phyloP scores from a whole-genome alignment of 1,140 invertebrate species.

The Sarcophaga bullata region DNA sequence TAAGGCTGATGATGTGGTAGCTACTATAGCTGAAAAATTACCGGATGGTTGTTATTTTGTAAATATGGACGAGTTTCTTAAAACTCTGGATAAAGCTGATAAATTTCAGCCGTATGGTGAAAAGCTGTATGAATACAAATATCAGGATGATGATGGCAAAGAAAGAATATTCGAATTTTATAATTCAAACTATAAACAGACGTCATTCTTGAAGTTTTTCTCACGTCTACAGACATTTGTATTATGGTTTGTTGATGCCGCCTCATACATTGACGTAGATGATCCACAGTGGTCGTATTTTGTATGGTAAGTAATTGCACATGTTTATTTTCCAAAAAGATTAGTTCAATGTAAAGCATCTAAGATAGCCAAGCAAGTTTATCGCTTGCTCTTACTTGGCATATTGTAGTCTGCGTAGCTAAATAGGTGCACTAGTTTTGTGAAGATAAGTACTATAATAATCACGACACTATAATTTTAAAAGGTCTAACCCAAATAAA shows the following conservation, averaged over 20 bases:
- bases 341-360: neutral
- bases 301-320: slow-evolving; percentile 77
- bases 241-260: slow-evolving; percentile 95
- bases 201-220: slow-evolving; percentile 84
- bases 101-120: slow-evolving; percentile 64
- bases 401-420: no score
- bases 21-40: slow-evolving; percentile 73
- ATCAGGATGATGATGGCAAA: slow-evolving; percentile 66
- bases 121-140: slow-evolving; percentile 66
- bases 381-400: neutral
- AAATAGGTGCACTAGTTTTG: no score
- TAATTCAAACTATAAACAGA: slow-evolving; percentile 74
- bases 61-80: slow-evolving; percentile 63
- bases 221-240: slow-evolving; percentile 89
- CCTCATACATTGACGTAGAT: slow-evolving; percentile 90
- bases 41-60: slow-evolving; percentile 65
- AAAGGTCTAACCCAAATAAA: no score
- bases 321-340: neutral
- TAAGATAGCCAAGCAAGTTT: neutral
- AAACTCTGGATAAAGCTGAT: slow-evolving; percentile 62
- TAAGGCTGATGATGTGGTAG: slow-evolving; percentile 85
- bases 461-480: no score
- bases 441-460: no score
- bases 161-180: slow-evolving; percentile 83
- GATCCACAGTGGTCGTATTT: slow-evolving; percentile 94